Percentiles rank a stretch among this genome's conserved stretches.
phyloP scores from a whole-genome alignment of 2,113 vertebrate genomes.

The Prunella fulvescens region DNA sequence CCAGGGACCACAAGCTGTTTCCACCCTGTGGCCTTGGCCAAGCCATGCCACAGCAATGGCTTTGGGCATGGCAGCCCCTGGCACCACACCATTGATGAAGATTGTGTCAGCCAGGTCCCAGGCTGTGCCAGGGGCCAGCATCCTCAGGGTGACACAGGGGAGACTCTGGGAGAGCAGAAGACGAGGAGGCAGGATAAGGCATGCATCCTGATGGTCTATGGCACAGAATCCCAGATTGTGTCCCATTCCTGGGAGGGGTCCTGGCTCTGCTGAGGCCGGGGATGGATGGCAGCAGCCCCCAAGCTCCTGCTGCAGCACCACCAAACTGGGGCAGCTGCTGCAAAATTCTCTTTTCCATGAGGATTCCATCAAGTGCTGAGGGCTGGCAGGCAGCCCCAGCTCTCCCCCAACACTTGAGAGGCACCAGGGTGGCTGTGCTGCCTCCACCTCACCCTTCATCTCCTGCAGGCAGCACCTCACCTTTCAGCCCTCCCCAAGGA shows the following conservation, averaged over 20 bases:
- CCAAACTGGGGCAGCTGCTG: not conserved
- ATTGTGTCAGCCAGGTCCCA: not conserved
- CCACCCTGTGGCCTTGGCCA: not conserved
- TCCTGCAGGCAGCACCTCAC: not conserved
- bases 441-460: not conserved
- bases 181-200: not conserved
- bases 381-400: rapidly evolving
- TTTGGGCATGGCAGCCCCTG: not conserved
- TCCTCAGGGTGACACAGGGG: not conserved
- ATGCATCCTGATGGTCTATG: no score
- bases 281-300: not conserved
- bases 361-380: not conserved
- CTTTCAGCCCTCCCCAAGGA: not conserved
- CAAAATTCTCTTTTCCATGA: not conserved
- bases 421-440: not conserved
- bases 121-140: not conserved
- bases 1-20: not conserved
- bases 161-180: not conserved
- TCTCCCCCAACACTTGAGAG: not conserved
- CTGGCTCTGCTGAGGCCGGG: not conserved
- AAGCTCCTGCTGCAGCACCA: not conserved
- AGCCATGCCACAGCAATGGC: not conserved
- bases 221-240: no score
- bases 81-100: not conserved
- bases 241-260: not conserved